These are phyloP conservation scores for Gymnocheta viridis DNA, from an alignment of 2,888 invertebrate genomes.

Conservation along the genomic window DNA sequence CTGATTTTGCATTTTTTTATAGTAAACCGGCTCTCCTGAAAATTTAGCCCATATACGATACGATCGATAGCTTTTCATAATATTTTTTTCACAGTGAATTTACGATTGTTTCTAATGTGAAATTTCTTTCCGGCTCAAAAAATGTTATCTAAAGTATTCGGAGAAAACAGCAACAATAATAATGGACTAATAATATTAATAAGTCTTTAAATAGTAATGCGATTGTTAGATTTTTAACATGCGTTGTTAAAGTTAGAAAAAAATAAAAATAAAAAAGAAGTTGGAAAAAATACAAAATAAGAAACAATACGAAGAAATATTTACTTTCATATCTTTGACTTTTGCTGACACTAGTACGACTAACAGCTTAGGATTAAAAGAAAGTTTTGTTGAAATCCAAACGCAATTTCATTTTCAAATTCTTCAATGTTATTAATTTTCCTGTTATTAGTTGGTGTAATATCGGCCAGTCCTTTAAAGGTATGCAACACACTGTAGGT, in stretches of 20 bases:
- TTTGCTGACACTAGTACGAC: constrained; percentile 7
- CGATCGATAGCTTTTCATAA: no score
- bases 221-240: constrained; percentile 33
- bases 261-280: background rate
- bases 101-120: constrained; percentile 12
- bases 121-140: constrained; percentile 26
- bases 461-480: background rate
- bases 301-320: constrained; percentile 2
- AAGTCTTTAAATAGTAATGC: constrained; percentile 23
- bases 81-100: background rate
- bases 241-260: background rate
- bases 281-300: background rate
- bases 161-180: constrained; percentile 13
- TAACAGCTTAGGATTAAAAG: constrained; percentile 21
- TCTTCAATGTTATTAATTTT: constrained; percentile 65
- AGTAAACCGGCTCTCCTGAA: no score
- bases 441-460: constrained; percentile 55
- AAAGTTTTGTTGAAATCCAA: constrained; percentile 57
- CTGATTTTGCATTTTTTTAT: no score
- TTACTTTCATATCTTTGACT: constrained; percentile 56
- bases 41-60: no score
- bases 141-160: constrained; percentile 2
- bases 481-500: background rate
- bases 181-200: constrained; percentile 36
- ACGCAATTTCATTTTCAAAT: constrained; percentile 60